A percentile compares a stretch with the other conserved stretches of the same genome.
These are phyloP conservation scores for Sminthopsis crassicaudata DNA, from an alignment of 2,113 vertebrate genomes.

Conservation along the genomic window DNA sequence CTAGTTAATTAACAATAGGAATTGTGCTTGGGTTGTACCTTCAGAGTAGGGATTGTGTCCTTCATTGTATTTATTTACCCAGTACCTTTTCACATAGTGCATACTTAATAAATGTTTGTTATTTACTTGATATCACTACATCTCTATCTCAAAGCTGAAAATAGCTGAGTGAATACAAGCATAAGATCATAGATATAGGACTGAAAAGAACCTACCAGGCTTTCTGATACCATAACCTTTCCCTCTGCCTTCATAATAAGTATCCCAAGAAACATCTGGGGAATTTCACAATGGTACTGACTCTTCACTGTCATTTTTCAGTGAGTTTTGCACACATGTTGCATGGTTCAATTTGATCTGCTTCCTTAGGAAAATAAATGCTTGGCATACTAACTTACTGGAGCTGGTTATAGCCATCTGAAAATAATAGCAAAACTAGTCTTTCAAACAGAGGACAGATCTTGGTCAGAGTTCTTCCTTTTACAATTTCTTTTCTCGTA, in stretches of 20 bases:
- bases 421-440: constrained; percentile 56
- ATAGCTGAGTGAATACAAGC: not conserved
- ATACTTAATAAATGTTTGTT: not conserved
- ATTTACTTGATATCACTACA: not conserved
- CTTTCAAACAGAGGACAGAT: not conserved
- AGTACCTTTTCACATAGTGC: not conserved
- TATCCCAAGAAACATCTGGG: constrained; percentile 70
- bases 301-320: constrained; percentile 58
- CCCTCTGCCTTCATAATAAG: constrained; percentile 17
- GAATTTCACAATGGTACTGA: constrained; percentile 62
- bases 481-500: constrained; percentile 45
- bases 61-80: not conserved
- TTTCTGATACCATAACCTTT: not conserved
- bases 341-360: constrained; percentile 62
- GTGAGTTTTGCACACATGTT: constrained; percentile 44
- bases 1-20: not conserved
- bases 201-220: not conserved
- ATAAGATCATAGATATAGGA: not conserved
- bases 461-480: constrained; percentile 53
- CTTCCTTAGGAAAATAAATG: constrained; percentile 62
- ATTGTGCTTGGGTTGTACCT: not conserved
- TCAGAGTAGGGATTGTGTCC: not conserved
- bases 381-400: constrained; percentile 53
- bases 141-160: not conserved
- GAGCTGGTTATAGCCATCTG: constrained; percentile 32